Evolutionary conservation across 2,113 vertebrate species (phyloP), one percentile per base, ranked within the genome.

Genomic region (Syngnathus scovelli): DNA sequence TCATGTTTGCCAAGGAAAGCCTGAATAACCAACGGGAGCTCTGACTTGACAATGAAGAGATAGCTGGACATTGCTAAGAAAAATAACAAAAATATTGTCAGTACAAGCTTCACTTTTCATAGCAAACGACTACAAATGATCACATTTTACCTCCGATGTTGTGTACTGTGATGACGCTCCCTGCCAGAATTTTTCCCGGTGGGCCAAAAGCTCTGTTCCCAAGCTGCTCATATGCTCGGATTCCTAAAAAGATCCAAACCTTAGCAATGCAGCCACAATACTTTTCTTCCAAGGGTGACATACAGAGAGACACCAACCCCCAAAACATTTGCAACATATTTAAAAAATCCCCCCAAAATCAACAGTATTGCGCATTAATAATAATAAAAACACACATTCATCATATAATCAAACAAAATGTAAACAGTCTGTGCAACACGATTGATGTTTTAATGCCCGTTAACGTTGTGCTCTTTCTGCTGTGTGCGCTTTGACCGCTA

Each of bases 21-120:
- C 39, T 92, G 81, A 36, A 95, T 94, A 60, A 95, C 95, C 70
- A 94, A 78, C 1, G 93, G 94, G 41, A 96, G 88, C 83, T 96
- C 93, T 0, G 90, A 94, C 74, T 94, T 95, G 70, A 95, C 92
- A 67, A 95, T 96, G 86, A 94, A 96, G 74, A 95, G 91, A 82
- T 96, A 96, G 81, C 93, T 95, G 77, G 93, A 95, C 94, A 95
- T 94, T 7, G 94, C 93, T 95, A 62, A 16, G 11, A 58, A 64
- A 61, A 49, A 71, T 66, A 65, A 56, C 33, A 38, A 5, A 7
- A 1, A 9, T 39, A 38, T 8, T 56, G 10, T 43, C 11, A 43
- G 11, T 43, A 43, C 41, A 38, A 37, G 36, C 36, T 60, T 60
- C 10, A 13, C 5, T 44, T 44, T n/a, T 11, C 66, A 16, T 23